Conservation (phyloP, 2,888 invertebrate species). For the Dione juno region DNA sequence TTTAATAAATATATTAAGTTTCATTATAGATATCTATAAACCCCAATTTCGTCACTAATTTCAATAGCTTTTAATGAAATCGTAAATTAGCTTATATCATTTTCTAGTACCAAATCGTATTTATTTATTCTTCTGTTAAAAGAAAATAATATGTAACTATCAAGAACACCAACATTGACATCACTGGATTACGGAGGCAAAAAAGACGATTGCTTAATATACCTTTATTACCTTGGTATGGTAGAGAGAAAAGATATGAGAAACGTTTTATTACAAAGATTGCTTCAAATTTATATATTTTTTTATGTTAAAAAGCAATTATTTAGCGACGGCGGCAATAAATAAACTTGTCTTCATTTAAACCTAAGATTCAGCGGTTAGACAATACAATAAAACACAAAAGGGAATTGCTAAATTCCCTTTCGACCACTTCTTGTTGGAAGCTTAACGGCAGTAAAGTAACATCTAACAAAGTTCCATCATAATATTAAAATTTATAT, state of each 20-base stretch:
- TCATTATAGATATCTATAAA: too few species aligned
- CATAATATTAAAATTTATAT: neutral
- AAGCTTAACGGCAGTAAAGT: conserved; percentile 17
- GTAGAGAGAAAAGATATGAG: neutral
- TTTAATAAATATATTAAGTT: too few species aligned
- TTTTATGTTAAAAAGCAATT: neutral
- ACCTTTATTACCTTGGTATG: neutral
- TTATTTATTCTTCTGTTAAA: too few species aligned
- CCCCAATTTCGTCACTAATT: too few species aligned
- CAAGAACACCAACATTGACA: neutral
- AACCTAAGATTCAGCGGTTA: neutral
- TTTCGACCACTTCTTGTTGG: conserved; percentile 22
- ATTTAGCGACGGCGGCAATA: neutral
- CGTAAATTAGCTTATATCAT: too few species aligned
- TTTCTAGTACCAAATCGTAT: too few species aligned
- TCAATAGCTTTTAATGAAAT: too few species aligned
- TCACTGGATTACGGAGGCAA: neutral
- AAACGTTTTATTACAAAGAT: conserved; percentile 3
- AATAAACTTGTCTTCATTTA: conserved; percentile 7
- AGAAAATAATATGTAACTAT: too few species aligned
- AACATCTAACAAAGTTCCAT: neutral
- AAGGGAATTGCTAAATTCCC: conserved; percentile 16
- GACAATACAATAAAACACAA: conserved; percentile 16
- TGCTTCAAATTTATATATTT: neutral
- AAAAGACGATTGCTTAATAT: neutral